Percentiles rank a stretch among this genome's conserved stretches.
Conservation (phyloP, 92 coral and sea anemone species). For the Desmophyllum pertusum region DNA sequence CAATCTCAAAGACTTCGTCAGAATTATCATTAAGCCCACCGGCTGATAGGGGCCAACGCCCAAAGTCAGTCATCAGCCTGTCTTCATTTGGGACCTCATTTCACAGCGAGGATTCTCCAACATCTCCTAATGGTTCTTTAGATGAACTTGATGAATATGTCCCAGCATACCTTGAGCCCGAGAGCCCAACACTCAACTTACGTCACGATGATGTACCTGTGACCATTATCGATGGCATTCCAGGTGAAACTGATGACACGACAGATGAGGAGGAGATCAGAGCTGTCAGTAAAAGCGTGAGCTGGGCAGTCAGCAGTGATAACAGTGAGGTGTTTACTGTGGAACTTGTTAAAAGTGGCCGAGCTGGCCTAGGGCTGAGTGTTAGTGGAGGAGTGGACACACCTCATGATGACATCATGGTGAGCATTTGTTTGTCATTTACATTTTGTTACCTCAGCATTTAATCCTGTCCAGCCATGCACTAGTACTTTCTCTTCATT, state of each 20-base stretch:
- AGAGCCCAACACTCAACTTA: conserved; percentile 78
- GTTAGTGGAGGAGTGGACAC: conserved; percentile 81
- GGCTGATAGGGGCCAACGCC: conserved; percentile 64
- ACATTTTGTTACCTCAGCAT: no score
- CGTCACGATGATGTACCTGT: conserved; percentile 86
- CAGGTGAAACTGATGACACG: conserved; percentile 56
- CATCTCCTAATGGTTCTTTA: conserved; percentile 51
- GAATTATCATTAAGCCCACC: conserved; percentile 70
- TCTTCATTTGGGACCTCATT: conserved; percentile 83
- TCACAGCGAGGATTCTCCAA: conserved; percentile 42
- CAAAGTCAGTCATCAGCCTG: conserved; percentile 62
- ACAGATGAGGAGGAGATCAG: conserved; percentile 53
- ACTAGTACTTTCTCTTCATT: not conserved
- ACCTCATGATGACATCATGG: conserved; percentile 71
- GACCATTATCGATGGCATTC: conserved; percentile 86
- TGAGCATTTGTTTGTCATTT: conserved; percentile 26
- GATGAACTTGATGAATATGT: conserved; percentile 62
- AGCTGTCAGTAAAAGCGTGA: conserved; percentile 71
- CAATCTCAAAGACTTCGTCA: conserved; percentile 72
- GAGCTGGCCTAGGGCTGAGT: conserved; percentile 80
- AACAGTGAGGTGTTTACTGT: conserved; percentile 79
- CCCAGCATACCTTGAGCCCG: conserved; percentile 66
- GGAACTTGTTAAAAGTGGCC: conserved; percentile 75
- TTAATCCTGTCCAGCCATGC: not conserved
- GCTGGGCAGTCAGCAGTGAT: conserved; percentile 84